A percentile compares a stretch with the other conserved stretches of the same genome.
These are phyloP conservation scores for Glaucopsyche alexis DNA, from an alignment of 2,888 invertebrate genomes.

Conservation along the genomic window DNA sequence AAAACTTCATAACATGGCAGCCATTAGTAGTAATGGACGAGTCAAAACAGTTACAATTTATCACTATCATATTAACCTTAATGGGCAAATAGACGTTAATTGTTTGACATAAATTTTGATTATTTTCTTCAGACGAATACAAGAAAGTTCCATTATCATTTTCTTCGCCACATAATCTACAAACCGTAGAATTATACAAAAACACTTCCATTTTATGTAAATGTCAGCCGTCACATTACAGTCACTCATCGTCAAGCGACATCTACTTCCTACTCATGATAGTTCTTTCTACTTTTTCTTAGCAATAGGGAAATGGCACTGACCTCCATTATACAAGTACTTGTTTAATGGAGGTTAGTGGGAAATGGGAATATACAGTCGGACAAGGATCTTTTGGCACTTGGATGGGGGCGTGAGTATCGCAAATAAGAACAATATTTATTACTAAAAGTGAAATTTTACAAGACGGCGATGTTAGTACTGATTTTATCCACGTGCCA, in stretches of 20 bases:
- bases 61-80: constrained; percentile 77
- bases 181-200: constrained; percentile 85
- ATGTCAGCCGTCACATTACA: constrained; percentile 14
- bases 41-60: constrained; percentile 73
- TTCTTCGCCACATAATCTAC: constrained; percentile 88
- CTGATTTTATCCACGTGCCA: too few species aligned
- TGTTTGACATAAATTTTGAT: constrained; percentile 81
- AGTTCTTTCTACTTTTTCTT: constrained; percentile 12
- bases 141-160: constrained; percentile 84
- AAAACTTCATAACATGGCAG: constrained; percentile 47
- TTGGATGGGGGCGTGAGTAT: too few species aligned
- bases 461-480: too few species aligned
- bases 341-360: too few species aligned
- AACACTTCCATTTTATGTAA: constrained; percentile 62
- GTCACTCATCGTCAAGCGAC: constrained; percentile 51
- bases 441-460: too few species aligned
- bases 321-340: too few species aligned
- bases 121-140: constrained; percentile 80
- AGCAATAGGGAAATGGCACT: too few species aligned
- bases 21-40: constrained; percentile 62
- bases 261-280: constrained; percentile 58
- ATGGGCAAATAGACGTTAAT: constrained; percentile 87
- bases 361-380: too few species aligned
- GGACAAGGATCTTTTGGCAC: too few species aligned
- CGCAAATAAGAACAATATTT: too few species aligned